Conservation (phyloP, 2,888 invertebrate species). For the Argyresthia goedartella region DNA sequence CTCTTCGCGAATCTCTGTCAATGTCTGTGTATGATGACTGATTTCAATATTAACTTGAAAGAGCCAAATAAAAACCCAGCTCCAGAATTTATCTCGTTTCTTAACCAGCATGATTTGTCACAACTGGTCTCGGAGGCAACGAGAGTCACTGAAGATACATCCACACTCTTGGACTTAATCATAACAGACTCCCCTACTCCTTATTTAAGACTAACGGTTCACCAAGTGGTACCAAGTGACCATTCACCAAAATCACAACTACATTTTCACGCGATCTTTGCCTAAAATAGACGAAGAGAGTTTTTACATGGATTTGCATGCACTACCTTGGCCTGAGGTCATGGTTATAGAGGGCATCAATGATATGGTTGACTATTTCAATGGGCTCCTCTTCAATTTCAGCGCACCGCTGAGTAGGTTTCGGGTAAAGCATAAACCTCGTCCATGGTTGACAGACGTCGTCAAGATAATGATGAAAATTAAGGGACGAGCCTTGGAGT, state of each 20-base stretch:
- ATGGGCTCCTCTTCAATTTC: background rate
- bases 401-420: background rate
- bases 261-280: background rate
- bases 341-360: background rate
- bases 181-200: background rate
- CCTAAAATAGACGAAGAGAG: background rate
- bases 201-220: background rate
- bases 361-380: background rate
- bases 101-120: background rate
- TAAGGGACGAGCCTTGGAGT: background rate
- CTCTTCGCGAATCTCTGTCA: background rate
- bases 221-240: background rate
- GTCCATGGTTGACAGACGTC: background rate
- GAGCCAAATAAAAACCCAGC: background rate
- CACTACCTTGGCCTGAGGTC: background rate
- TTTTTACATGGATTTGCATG: no score
- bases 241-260: background rate
- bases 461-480: background rate
- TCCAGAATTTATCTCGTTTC: background rate
- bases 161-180: no score
- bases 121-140: conserved; percentile 1
- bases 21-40: background rate
- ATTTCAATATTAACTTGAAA: no score
- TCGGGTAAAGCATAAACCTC: background rate
- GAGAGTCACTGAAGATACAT: background rate